These are phyloP conservation scores for Lasioglossum leucozonium DNA, from an alignment of 2,888 invertebrate genomes.

Conservation along the genomic window DNA sequence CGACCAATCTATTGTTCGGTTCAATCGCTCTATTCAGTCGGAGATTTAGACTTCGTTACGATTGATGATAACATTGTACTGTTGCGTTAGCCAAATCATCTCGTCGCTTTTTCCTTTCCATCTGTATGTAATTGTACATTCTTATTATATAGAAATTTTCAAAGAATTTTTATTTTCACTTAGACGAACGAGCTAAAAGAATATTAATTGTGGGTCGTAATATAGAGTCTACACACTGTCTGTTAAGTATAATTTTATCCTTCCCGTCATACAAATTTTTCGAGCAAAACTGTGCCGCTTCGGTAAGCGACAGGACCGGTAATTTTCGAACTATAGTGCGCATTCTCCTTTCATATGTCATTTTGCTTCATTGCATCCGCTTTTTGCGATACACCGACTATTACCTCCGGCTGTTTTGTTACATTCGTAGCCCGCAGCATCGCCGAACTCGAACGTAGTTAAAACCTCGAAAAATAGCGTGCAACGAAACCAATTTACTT, in stretches of 20 bases:
- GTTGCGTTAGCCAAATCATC: neutral
- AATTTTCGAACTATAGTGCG: neutral
- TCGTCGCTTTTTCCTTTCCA: neutral
- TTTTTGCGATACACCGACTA: conserved; percentile 25
- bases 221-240: neutral
- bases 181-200: neutral
- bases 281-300: neutral
- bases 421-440: conserved; percentile 26
- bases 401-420: conserved; percentile 29
- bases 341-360: conserved; percentile 50
- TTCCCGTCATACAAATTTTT: neutral
- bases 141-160: neutral
- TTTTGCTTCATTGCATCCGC: conserved; percentile 26
- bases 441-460: conserved; percentile 16
- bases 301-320: too few species aligned
- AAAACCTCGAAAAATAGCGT: conserved; percentile 16
- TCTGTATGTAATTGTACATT: neutral
- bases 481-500: conserved; percentile 22
- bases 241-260: conserved; percentile 2
- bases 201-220: neutral
- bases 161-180: neutral
- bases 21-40: conserved; percentile 8
- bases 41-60: neutral
- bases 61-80: neutral
- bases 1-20: neutral